Conservation (phyloP, 2,888 invertebrate genomes). For the Chaetogeoica ovagalla region DNA sequence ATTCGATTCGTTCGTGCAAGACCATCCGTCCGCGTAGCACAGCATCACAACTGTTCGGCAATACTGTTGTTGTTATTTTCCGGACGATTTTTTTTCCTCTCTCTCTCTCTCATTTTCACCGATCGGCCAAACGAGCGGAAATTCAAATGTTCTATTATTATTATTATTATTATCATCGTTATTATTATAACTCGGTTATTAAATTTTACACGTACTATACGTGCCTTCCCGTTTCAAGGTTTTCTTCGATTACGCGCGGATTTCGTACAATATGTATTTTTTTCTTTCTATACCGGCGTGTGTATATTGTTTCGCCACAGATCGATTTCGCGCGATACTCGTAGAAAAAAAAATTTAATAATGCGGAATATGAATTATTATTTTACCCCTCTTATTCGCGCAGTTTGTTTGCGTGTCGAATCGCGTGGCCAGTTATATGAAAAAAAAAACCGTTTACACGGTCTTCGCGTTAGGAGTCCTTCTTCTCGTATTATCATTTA, state of each 20-base stretch:
- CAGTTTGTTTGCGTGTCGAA: too few species aligned
- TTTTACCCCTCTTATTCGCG: too few species aligned
- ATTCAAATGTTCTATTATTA: slow-evolving; percentile 26
- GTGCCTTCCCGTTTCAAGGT: slow-evolving; percentile 35
- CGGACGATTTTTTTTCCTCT: background rate
- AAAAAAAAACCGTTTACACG: too few species aligned
- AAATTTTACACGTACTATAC: slow-evolving; percentile 8
- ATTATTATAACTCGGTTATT: slow-evolving; percentile 16
- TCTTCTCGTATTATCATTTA: too few species aligned
- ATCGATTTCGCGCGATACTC: slow-evolving; percentile 6
- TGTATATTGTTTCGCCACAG: slow-evolving; percentile 31
- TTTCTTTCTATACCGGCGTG: background rate
- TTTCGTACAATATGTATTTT: background rate
- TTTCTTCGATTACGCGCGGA: background rate
- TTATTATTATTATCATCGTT: background rate
- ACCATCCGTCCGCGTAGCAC: slow-evolving; percentile 1
- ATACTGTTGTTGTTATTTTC: slow-evolving; percentile 31
- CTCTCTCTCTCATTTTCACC: too few species aligned
- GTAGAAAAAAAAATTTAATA: too few species aligned
- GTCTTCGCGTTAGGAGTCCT: too few species aligned
- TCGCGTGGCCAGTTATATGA: too few species aligned
- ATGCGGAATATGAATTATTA: too few species aligned
- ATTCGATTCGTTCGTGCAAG: slow-evolving; percentile 40
- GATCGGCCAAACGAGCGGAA: slow-evolving; percentile 20
- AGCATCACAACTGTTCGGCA: slow-evolving; percentile 29